Evolutionary conservation across 2,888 invertebrate genomes (phyloP).

Genomic region (Deilephila elpenor): DNA sequence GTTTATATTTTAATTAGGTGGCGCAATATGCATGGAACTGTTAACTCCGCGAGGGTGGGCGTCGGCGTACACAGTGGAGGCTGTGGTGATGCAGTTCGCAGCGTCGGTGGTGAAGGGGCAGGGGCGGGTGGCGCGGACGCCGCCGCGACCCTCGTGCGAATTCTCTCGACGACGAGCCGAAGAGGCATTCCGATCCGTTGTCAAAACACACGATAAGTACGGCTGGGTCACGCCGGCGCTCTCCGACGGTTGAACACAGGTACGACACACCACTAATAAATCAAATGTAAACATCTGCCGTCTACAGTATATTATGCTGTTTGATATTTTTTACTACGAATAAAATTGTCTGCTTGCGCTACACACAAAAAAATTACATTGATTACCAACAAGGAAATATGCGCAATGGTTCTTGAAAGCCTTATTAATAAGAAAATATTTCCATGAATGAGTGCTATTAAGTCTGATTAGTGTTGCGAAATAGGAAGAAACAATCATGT

Average conservation of each 20-base stretch:
- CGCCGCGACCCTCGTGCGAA: slow-evolving; percentile 90
- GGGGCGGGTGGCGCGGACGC: slow-evolving; percentile 92
- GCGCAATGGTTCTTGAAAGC: background rate
- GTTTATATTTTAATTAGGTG: slow-evolving; percentile 74
- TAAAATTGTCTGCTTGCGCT: no score
- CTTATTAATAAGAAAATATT: background rate
- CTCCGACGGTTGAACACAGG: slow-evolving; percentile 89
- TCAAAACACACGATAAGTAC: slow-evolving; percentile 95
- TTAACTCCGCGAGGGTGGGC: slow-evolving; percentile 95
- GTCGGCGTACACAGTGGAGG: slow-evolving; percentile 94
- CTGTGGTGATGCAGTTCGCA: slow-evolving; percentile 95
- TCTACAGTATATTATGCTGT: no score
- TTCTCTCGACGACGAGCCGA: slow-evolving; percentile 93
- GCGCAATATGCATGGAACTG: slow-evolving; percentile 95
- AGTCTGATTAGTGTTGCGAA: background rate
- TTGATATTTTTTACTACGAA: no score
- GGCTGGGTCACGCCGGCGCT: slow-evolving; percentile 96
- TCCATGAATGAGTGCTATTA: background rate
- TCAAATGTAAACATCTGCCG: no score
- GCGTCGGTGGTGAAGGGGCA: slow-evolving; percentile 95
- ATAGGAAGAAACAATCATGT: slow-evolving; percentile 5
- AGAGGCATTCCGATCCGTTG: slow-evolving; percentile 93
- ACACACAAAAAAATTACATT: background rate
- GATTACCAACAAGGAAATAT: background rate
- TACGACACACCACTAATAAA: slow-evolving; percentile 33